A percentile compares a stretch with the other conserved stretches of the same genome.
Conservation (phyloP, 1,140 invertebrate genomes). For the Pseudomyrmex concolor region DNA sequence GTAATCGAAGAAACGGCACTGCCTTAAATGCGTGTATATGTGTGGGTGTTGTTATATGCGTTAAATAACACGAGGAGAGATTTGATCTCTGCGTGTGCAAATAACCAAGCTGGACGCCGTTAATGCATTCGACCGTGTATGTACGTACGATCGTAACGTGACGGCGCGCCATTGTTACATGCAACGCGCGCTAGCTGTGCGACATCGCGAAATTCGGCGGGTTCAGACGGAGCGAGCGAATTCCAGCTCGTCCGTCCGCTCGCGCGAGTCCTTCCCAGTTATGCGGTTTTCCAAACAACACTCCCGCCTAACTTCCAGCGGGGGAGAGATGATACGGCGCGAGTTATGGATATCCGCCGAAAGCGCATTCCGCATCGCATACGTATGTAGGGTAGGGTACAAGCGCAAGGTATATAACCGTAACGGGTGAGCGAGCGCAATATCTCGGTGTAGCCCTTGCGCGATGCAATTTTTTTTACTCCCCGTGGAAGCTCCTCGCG, state of each 20-base stretch:
- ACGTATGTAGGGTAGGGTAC: not conserved
- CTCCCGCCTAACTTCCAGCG: constrained; percentile 16
- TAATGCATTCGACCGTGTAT: not conserved
- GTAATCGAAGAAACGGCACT: not conserved
- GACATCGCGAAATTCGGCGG: constrained; percentile 3
- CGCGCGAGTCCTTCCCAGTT: not conserved
- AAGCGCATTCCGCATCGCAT: constrained; percentile 30
- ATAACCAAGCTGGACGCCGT: not conserved
- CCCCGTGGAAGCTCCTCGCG: constrained; percentile 7
- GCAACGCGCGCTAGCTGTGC: too few relatives aligned
- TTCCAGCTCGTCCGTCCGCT: not conserved
- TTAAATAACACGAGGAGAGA: not conserved
- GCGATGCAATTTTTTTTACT: constrained; percentile 39
- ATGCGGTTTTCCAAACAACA: constrained; percentile 40
- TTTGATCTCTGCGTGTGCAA: not conserved
- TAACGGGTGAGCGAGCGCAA: constrained; percentile 20
- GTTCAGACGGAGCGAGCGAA: constrained; percentile 29
- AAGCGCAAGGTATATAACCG: not conserved
- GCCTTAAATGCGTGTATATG: not conserved
- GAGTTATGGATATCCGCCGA: constrained; percentile 45
- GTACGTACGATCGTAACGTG: not conserved
- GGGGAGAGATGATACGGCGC: constrained; percentile 13
- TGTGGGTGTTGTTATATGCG: too few relatives aligned
- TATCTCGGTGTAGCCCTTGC: constrained; percentile 17
- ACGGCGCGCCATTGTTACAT: not conserved